Evolutionary conservation across 2,113 vertebrate genomes (phyloP).

Genomic region (Upupa epops): DNA sequence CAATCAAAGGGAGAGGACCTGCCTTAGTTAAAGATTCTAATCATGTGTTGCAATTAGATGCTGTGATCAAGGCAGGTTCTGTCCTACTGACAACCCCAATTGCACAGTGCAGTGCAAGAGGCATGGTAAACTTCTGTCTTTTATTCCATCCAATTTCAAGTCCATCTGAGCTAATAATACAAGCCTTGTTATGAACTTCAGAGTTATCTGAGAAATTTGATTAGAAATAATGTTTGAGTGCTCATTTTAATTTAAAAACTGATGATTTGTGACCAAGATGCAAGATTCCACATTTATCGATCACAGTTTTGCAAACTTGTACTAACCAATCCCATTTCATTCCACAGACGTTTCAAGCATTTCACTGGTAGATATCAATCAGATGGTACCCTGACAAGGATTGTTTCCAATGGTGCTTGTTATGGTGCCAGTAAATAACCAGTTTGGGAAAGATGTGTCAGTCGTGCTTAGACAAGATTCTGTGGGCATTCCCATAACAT

Average conservation of each 20-base stretch:
- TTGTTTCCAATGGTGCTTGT: background rate
- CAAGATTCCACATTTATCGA: background rate
- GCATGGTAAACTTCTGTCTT: background rate
- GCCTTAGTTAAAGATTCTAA: background rate
- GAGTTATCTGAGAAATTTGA: background rate
- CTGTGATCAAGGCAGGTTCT: background rate
- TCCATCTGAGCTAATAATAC: background rate
- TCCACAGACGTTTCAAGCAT: background rate
- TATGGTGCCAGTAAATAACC: background rate
- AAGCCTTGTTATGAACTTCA: background rate
- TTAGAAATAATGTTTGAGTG: background rate
- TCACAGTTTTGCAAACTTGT: background rate
- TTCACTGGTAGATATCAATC: background rate
- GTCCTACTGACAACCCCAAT: background rate
- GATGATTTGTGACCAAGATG: background rate
- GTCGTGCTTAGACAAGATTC: background rate
- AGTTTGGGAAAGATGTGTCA: background rate
- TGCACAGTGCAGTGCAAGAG: background rate
- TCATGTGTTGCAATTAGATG: background rate
- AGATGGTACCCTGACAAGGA: background rate
- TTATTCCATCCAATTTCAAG: background rate
- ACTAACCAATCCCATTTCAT: background rate
- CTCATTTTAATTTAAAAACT: background rate
- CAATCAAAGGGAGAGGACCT: background rate
- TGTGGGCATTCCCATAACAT: background rate